phyloP scores from a whole-genome alignment of 2,797 vertebrate species.

The Oceanodroma leucorhoa region DNA sequence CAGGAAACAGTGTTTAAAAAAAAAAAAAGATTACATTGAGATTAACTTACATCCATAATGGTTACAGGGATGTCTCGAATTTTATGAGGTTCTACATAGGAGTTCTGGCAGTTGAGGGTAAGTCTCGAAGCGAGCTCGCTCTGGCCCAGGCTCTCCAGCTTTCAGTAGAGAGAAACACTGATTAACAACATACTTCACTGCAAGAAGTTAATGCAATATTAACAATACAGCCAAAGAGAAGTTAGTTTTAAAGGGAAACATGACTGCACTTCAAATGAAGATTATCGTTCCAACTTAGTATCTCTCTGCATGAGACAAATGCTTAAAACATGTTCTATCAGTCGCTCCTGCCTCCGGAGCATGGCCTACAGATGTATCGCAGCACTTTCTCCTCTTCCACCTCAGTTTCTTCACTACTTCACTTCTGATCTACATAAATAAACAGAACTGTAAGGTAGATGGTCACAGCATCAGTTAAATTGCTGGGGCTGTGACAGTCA shows the following conservation, averaged over 20 bases:
- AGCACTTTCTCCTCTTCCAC: neutral
- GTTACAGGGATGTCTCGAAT: conserved; percentile 94
- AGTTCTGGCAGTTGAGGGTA: conserved; percentile 98
- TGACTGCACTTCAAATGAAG: neutral
- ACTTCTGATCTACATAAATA: neutral
- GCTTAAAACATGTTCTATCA: neutral
- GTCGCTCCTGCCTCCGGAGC: neutral
- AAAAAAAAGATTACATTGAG: neutral
- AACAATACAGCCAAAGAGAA: neutral
- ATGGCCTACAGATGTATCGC: neutral
- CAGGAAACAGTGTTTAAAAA: neutral
- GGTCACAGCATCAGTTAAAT: neutral
- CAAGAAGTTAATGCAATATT: neutral
- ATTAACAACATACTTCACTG: neutral
- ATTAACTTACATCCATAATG: conserved; percentile 91
- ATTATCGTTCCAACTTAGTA: neutral
- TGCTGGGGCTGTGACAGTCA: neutral
- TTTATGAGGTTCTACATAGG: conserved; percentile 97
- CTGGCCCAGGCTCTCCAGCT: conserved; percentile 95
- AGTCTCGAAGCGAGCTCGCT: conserved; percentile 94
- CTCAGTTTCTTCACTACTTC: neutral
- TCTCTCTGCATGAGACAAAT: neutral
- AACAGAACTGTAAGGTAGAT: neutral
- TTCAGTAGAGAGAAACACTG: neutral
- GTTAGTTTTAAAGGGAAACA: neutral